Conservation (phyloP, 2,888 invertebrate species). For the Esperia sulphurella region DNA sequence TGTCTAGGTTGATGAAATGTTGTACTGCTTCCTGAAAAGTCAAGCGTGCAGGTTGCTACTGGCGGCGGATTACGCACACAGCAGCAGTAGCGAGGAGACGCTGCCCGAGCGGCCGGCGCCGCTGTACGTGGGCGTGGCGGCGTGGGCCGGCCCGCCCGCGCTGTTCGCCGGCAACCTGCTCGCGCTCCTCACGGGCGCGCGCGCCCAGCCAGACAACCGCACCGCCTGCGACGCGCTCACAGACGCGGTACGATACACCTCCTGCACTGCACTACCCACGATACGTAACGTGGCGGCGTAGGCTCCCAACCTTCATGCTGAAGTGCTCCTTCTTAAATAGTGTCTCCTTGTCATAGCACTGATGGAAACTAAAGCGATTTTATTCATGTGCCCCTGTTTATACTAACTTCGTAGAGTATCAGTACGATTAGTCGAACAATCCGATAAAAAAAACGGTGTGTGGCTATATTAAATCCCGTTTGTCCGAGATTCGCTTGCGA, state of each 20-base stretch:
- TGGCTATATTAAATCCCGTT: no score
- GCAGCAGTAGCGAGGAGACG: constrained; percentile 30
- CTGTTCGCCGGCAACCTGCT: constrained; percentile 80
- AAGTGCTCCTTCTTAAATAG: no score
- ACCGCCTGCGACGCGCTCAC: constrained; percentile 30
- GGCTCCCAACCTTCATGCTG: no score
- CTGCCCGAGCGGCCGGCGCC: constrained; percentile 27
- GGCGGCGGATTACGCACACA: constrained; percentile 69
- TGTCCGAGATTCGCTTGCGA: not conserved
- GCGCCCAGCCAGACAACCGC: constrained; percentile 28
- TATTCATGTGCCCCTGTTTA: no score
- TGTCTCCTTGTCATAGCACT: no score
- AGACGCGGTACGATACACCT: constrained; percentile 9
- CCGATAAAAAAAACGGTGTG: no score
- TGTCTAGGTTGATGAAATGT: constrained; percentile 83
- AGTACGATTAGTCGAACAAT: no score
- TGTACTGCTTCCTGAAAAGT: constrained; percentile 87
- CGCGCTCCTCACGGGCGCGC: constrained; percentile 80
- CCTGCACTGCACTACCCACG: no score
- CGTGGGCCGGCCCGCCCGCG: constrained; percentile 67
- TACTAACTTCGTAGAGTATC: no score
- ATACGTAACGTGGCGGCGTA: no score
- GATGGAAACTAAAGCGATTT: no score
- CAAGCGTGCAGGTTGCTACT: constrained; percentile 83
- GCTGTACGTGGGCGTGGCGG: constrained; percentile 67